These are phyloP conservation scores for Anarrhichthys ocellatus DNA, from an alignment of 2,113 vertebrate genomes.

Conservation along the genomic window DNA sequence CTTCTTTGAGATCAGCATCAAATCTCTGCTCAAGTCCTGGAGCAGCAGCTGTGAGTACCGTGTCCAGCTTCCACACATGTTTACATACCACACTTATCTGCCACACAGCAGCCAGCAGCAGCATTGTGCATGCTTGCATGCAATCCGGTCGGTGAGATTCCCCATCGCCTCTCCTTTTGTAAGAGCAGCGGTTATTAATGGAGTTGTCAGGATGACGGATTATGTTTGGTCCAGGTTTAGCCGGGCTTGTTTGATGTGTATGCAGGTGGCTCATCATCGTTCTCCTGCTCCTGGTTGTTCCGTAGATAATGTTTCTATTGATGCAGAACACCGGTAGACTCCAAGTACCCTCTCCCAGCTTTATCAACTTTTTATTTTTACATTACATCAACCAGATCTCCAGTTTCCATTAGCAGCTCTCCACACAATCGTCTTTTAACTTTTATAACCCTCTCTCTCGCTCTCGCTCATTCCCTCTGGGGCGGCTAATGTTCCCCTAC, in stretches of 20 bases:
- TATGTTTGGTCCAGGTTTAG: conserved; percentile 56
- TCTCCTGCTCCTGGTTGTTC: conserved; percentile 52
- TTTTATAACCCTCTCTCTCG: conserved; percentile 34
- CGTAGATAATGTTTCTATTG: conserved; percentile 46
- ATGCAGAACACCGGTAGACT: conserved; percentile 24
- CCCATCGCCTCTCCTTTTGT: conserved; percentile 27
- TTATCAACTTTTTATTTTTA: conserved; percentile 7
- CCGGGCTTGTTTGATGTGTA: conserved; percentile 43
- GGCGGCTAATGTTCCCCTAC: conserved; percentile 74
- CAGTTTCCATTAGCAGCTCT: conserved; percentile 12
- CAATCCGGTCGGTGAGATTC: conserved; percentile 23
- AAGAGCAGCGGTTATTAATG: conserved; percentile 60
- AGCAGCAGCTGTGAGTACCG: conserved; percentile 93
- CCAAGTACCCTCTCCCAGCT: conserved; percentile 1
- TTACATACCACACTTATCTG: conserved; percentile 68
- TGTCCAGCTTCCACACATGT: conserved; percentile 55
- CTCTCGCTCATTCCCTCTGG: conserved; percentile 44
- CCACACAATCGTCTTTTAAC: not conserved
- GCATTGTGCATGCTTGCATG: conserved; percentile 30
- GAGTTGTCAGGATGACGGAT: conserved; percentile 66
- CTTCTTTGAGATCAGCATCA: conserved; percentile 98
- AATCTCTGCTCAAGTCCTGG: conserved; percentile 98
- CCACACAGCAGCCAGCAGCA: conserved; percentile 40
- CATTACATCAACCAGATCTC: conserved; percentile 11
- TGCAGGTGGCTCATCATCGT: conserved; percentile 57